Evolutionary conservation across 2,113 vertebrate species (phyloP).

Genomic region (Alosa alosa): DNA sequence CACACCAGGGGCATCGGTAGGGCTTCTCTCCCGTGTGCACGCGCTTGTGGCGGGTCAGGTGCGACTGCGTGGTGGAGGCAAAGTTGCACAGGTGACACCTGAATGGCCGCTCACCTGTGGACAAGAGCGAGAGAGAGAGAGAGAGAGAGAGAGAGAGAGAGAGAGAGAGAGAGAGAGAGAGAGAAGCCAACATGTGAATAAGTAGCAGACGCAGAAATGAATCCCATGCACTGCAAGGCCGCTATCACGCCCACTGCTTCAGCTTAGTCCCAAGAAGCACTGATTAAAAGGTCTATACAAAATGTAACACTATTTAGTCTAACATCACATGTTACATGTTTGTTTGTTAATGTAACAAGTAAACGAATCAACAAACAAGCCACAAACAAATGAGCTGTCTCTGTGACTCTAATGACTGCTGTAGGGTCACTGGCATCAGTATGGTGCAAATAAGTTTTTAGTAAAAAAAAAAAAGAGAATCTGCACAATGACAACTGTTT

Average conservation of each 20-base stretch:
- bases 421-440: neutral
- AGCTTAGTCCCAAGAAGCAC: neutral
- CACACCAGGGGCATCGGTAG: constrained; percentile 98
- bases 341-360: neutral
- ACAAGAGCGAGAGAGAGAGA: constrained; percentile 38
- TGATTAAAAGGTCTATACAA: neutral
- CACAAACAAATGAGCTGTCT: constrained; percentile 6
- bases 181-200: neutral
- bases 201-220: neutral
- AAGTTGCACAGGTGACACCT: constrained; percentile 96
- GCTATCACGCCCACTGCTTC: neutral
- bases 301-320: neutral
- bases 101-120: constrained; percentile 94
- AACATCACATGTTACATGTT: neutral
- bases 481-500: neutral
- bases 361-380: neutral
- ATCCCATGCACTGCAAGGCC: no score
- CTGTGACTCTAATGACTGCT: neutral
- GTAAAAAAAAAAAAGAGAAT: no score
- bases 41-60: constrained; percentile 94
- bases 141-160: neutral
- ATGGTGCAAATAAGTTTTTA: neutral
- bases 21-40: constrained; percentile 99
- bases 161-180: neutral
- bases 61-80: constrained; percentile 95